phyloP scores from a whole-genome alignment of 2,113 vertebrate species.

The Eolophus roseicapilla region DNA sequence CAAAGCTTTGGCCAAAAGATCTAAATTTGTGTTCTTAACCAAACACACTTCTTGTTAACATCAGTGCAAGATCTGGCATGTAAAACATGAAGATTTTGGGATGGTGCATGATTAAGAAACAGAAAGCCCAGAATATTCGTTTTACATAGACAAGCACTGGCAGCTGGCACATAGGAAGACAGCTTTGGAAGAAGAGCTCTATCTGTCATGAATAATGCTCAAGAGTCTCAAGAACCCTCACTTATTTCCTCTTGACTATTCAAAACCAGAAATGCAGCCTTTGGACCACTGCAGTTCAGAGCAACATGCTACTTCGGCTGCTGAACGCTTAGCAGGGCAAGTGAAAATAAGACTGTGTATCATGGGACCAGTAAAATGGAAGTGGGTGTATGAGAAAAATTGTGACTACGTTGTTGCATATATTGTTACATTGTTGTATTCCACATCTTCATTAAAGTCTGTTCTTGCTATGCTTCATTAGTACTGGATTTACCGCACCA shows the following conservation, averaged over 20 bases:
- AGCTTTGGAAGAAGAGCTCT: not conserved
- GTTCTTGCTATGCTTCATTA: not conserved
- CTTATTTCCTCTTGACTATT: not conserved
- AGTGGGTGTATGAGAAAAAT: not conserved
- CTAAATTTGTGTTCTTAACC: not conserved
- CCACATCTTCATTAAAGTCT: not conserved
- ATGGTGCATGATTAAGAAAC: not conserved
- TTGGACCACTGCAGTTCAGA: not conserved
- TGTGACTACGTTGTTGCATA: not conserved
- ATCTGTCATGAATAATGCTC: not conserved
- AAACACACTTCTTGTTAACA: not conserved
- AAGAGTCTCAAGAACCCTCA: not conserved
- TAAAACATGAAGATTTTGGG: not conserved
- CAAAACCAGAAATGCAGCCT: not conserved
- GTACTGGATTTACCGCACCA: not conserved
- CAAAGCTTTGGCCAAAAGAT: not conserved
- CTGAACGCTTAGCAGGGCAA: not conserved
- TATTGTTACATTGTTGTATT: not conserved
- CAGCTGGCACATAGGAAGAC: not conserved
- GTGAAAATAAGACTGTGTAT: not conserved
- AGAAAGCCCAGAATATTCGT: not conserved
- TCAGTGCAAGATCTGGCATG: not conserved
- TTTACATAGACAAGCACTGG: not conserved
- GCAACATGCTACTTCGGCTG: not conserved
- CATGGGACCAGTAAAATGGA: not conserved